Evolutionary conservation across 2,113 vertebrate genomes (phyloP).

Genomic region (Mustelus asterias): DNA sequence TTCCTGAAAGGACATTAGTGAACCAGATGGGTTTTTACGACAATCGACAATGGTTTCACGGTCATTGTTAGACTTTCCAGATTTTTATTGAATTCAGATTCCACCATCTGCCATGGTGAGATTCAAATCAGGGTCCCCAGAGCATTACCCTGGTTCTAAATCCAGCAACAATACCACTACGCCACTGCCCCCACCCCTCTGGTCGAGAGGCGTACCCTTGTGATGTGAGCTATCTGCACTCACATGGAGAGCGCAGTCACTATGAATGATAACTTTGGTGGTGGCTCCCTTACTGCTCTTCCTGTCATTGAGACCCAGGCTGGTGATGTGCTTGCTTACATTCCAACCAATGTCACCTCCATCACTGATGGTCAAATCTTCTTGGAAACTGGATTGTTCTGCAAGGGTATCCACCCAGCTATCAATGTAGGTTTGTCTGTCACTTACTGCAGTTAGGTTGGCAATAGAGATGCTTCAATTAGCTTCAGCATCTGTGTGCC

Average conservation of each 20-base stretch:
- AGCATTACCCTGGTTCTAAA: too few relatives aligned
- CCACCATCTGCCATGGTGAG: too few relatives aligned
- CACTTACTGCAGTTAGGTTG: not conserved
- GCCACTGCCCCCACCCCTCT: conserved; percentile 54
- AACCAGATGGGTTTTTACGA: too few relatives aligned
- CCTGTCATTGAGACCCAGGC: conserved; percentile 98
- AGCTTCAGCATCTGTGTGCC: not conserved
- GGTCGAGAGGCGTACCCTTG: conserved; percentile 95
- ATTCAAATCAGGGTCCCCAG: too few relatives aligned
- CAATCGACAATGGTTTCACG: too few relatives aligned
- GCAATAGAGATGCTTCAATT: not conserved
- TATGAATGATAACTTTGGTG: conserved; percentile 93
- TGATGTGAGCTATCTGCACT: conserved; percentile 97
- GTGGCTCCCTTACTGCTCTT: conserved; percentile 89
- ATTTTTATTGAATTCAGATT: too few relatives aligned
- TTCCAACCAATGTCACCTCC: conserved; percentile 98
- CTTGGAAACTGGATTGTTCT: too few relatives aligned
- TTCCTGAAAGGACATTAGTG: too few relatives aligned
- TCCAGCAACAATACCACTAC: too few relatives aligned
- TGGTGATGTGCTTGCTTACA: conserved; percentile 97
- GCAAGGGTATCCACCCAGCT: too few relatives aligned
- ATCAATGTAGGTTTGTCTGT: too few relatives aligned
- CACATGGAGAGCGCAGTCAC: conserved; percentile 97
- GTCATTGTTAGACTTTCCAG: too few relatives aligned
- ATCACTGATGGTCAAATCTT: conserved; percentile 95